Base-by-base conservation (phyloP, 2,888 invertebrate species). In the Eupsilia transversa region DNA sequence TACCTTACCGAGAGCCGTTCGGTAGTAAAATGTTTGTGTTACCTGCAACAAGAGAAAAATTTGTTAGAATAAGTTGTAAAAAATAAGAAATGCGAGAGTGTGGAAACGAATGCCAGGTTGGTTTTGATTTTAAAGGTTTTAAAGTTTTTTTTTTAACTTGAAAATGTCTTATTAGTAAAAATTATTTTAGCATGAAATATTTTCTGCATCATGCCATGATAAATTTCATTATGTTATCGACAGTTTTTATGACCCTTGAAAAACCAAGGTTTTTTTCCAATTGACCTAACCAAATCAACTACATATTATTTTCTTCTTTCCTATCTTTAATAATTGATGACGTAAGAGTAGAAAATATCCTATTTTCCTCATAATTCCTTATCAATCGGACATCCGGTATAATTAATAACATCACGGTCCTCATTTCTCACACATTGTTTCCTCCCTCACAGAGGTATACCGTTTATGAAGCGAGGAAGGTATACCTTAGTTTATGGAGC, bases 41-140 rank as follows among this genome's bases (percentile, higher is more conserved):
- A 87, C 83, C 81, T 80, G 75, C 9, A 86, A 88, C 74, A 82
- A 83, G 43, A 80, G 33, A 65, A 70, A 72, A 38, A 20, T 57
- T 52, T 57, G 56, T 84, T 77, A 77, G 30, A 59, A 14, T 64
- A n/a, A 38, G 52, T 30, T 61, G 12, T n/a, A 17, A 1, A n/a
- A n/a, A 20, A n/a, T 7, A 14, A 14, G n/a, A 49, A n/a, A 41
- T 41, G 41, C 52, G 2, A 6, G 43, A 5, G 2, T 38, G 12
- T 12, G 2, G 4, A 9, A 30, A 33, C 6, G 4, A 0, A 1
- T 20, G 33, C 7, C 7, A 12, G 3, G 38, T 35, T 35, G 35
- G 35, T 35, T 35, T 35, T 35, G n/a, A n/a, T n/a, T n/a, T n/a
- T n/a, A n/a, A n/a, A n/a, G n/a, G n/a, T n/a, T n/a, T n/a, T n/a